Conservation (phyloP, 1,140 invertebrate species). For the Andricus grossulariae region DNA sequence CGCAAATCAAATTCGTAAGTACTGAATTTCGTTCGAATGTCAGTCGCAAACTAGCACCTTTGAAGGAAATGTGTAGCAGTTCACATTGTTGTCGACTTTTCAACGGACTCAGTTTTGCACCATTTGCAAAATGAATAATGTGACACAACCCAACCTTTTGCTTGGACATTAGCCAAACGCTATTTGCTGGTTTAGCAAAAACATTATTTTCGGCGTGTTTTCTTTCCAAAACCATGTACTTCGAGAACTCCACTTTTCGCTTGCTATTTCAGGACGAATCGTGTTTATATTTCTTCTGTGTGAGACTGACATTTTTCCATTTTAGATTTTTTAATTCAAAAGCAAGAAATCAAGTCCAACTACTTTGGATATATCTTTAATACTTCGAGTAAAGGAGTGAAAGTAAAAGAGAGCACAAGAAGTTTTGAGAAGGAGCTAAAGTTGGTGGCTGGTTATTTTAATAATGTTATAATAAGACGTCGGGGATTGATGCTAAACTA, state of each 20-base stretch:
- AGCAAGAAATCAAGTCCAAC: too few species aligned
- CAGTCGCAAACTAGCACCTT: not conserved
- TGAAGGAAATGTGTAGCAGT: not conserved
- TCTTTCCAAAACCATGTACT: constrained; percentile 18
- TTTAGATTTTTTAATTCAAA: not conserved
- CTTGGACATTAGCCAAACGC: constrained; percentile 27
- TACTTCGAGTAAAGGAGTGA: constrained; percentile 36
- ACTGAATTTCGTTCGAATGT: not conserved
- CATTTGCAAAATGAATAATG: constrained; percentile 26
- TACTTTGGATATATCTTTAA: too few species aligned
- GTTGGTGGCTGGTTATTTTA: constrained; percentile 66
- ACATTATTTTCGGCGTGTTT: constrained; percentile 26
- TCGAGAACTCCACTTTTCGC: constrained; percentile 10
- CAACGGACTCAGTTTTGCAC: not conserved
- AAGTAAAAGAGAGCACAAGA: constrained; percentile 40
- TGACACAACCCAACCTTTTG: constrained; percentile 7
- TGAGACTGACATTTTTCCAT: not conserved
- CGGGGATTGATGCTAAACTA: constrained; percentile 75
- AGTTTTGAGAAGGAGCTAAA: constrained; percentile 4
- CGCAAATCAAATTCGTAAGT: not conserved
- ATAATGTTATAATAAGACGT: constrained; percentile 77
- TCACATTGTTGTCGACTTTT: constrained; percentile 14
- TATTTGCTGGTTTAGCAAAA: constrained; percentile 27
- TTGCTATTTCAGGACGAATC: constrained; percentile 13
- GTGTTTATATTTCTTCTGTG: constrained; percentile 6